phyloP scores from a whole-genome alignment of 64 coral and sea anemone genomes.

The Catalaphyllia jardinei region DNA sequence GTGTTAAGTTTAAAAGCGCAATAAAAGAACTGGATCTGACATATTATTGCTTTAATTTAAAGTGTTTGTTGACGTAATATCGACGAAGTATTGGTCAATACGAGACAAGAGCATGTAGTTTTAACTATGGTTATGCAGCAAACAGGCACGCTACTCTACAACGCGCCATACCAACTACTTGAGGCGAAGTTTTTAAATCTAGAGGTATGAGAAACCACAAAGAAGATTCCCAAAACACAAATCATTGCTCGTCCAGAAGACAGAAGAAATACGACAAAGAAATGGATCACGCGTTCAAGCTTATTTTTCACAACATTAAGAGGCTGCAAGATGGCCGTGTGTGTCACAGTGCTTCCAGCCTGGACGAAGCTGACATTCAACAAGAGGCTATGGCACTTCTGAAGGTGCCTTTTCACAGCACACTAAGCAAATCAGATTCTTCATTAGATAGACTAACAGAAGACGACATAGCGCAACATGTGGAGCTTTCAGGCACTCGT shows the following conservation, averaged over 20 bases:
- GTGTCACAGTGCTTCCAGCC: not conserved
- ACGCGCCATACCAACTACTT: not conserved
- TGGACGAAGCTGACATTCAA: not conserved
- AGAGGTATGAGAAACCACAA: not conserved
- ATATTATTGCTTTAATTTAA: not conserved
- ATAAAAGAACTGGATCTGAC: not conserved
- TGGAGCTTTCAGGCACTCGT: no score
- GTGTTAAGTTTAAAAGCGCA: not conserved
- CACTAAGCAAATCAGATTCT: constrained; percentile 1
- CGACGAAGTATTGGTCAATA: not conserved
- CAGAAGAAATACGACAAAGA: not conserved
- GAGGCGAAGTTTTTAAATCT: not conserved
- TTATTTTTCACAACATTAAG: constrained; percentile 51
- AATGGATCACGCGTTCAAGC: constrained; percentile 31
- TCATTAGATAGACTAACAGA: not conserved
- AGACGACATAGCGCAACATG: not conserved
- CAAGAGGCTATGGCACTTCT: not conserved
- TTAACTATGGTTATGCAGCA: not conserved
- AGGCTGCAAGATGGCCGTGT: constrained; percentile 30
- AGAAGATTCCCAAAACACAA: not conserved
- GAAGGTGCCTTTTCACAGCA: not conserved
- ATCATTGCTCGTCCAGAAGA: not conserved
- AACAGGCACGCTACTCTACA: not conserved
- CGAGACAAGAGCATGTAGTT: not conserved
- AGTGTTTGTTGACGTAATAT: not conserved